A percentile compares a stretch with the other conserved stretches of the same genome.
Conservation (phyloP, 2,888 invertebrate species). For the Macaria liturata region DNA sequence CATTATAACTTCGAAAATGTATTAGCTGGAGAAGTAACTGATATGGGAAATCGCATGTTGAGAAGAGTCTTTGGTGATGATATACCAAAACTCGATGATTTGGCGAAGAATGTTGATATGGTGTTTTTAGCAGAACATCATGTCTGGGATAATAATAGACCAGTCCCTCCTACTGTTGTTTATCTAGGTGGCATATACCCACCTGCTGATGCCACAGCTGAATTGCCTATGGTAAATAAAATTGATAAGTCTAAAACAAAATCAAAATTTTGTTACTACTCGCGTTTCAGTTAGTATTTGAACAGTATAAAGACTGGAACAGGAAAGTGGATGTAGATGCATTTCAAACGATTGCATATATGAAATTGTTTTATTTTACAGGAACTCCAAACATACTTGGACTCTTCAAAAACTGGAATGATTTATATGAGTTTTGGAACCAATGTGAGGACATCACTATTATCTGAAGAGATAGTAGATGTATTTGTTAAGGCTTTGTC, state of each 20-base stretch:
- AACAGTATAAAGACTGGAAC: too few species aligned
- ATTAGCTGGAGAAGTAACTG: slow-evolving; percentile 6
- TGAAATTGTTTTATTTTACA: slow-evolving; percentile 30
- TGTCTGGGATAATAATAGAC: slow-evolving; percentile 41
- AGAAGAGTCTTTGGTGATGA: slow-evolving; percentile 16
- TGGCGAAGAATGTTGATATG: slow-evolving; percentile 38
- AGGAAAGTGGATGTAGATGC: too few species aligned
- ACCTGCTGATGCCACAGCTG: background rate
- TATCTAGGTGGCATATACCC: slow-evolving; percentile 47
- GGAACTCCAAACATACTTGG: slow-evolving; percentile 49
- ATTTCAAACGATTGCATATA: too few species aligned
- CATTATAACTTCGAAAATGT: slow-evolving; percentile 13
- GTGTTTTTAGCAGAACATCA: slow-evolving; percentile 38
- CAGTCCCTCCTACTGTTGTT: slow-evolving; percentile 42
- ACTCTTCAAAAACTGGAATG: slow-evolving; percentile 42
- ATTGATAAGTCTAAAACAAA: too few species aligned
- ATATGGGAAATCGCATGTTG: slow-evolving; percentile 16
- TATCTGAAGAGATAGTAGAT: slow-evolving; percentile 48
- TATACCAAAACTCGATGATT: slow-evolving; percentile 30
- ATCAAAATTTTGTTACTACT: too few species aligned
- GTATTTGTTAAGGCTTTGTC: slow-evolving; percentile 53
- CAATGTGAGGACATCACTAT: slow-evolving; percentile 41
- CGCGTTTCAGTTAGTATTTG: too few species aligned
- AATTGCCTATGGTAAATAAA: slow-evolving; percentile 40
- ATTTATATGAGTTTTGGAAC: slow-evolving; percentile 49